These are phyloP conservation scores for Neoniphon sammara DNA, from an alignment of 2,797 vertebrate genomes.

Conservation along the genomic window DNA sequence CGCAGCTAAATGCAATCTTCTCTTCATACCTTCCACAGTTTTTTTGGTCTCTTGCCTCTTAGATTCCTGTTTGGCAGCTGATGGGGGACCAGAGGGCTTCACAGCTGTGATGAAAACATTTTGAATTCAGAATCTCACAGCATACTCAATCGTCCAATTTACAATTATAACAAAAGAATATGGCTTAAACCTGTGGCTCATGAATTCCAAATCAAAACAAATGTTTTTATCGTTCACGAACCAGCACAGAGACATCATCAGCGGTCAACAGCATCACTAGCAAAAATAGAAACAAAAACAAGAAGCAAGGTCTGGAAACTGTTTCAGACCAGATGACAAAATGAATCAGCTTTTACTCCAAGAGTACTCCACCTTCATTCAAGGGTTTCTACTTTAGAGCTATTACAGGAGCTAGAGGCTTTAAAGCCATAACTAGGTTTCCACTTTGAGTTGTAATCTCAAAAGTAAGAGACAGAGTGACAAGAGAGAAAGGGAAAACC, in stretches of 20 bases:
- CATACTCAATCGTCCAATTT: not conserved
- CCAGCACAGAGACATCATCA: conserved; percentile 6
- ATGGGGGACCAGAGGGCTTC: conserved; percentile 38
- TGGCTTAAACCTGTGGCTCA: not conserved
- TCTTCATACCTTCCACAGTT: conserved; percentile 58
- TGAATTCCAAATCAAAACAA: not conserved
- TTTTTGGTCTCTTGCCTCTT: conserved; percentile 56
- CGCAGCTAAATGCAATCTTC: conserved; percentile 1
- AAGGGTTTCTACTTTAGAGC: no score
- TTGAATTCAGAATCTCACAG: conserved; percentile 23
- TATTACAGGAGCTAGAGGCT: not conserved
- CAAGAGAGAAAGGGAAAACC: not conserved
- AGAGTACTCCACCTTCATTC: no score
- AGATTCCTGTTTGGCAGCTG: conserved; percentile 41
- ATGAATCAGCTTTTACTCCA: not conserved
- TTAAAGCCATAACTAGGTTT: not conserved
- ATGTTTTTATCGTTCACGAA: not conserved
- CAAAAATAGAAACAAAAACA: not conserved
- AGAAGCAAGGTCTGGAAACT: not conserved
- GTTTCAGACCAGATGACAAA: not conserved
- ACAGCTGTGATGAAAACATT: conserved; percentile 56
- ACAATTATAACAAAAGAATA: not conserved
- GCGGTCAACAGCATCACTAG: not conserved
- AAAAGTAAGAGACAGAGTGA: not conserved
- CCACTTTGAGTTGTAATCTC: not conserved